These are phyloP conservation scores for Platerodrilus igneus DNA, from an alignment of 2,888 invertebrate species.

Conservation along the genomic window DNA sequence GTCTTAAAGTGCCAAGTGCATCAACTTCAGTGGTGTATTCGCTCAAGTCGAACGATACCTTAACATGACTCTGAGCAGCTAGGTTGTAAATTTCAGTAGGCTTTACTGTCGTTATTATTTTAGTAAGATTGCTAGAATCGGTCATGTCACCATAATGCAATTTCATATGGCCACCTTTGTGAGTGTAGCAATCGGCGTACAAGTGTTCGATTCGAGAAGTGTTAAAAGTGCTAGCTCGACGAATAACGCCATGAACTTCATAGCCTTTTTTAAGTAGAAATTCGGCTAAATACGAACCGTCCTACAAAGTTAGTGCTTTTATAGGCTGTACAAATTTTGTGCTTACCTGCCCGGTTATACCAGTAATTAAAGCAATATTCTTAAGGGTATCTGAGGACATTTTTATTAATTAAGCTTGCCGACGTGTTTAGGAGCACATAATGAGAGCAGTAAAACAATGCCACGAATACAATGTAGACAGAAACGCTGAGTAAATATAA, in stretches of 20 bases:
- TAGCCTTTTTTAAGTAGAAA: slow-evolving; percentile 89
- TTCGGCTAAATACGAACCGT: slow-evolving; percentile 97
- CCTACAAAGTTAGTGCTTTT: slow-evolving; percentile 56
- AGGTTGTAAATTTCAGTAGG: slow-evolving; percentile 97
- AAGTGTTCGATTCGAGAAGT: slow-evolving; percentile 94
- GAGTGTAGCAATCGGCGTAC: slow-evolving; percentile 84
- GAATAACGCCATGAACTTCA: slow-evolving; percentile 91
- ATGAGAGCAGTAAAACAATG: too few species aligned
- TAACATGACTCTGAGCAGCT: slow-evolving; percentile 98
- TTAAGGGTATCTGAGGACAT: too few species aligned
- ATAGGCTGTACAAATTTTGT: not conserved
- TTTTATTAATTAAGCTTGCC: too few species aligned
- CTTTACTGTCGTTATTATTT: slow-evolving; percentile 68
- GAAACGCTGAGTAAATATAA: too few species aligned
- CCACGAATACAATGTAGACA: too few species aligned
- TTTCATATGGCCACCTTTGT: slow-evolving; percentile 84
- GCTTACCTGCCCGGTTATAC: slow-evolving; percentile 93
- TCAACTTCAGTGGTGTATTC: slow-evolving; percentile 99
- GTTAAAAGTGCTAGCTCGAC: slow-evolving; percentile 94
- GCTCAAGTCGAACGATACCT: slow-evolving; percentile 96
- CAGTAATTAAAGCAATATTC: slow-evolving; percentile 88
- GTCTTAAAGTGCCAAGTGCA: slow-evolving; percentile 85
- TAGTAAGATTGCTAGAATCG: slow-evolving; percentile 91
- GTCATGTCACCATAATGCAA: slow-evolving; percentile 99
- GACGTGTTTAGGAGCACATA: too few species aligned